Conservation (phyloP, 2,797 vertebrate species). For the Rhynchotus rufescens region DNA sequence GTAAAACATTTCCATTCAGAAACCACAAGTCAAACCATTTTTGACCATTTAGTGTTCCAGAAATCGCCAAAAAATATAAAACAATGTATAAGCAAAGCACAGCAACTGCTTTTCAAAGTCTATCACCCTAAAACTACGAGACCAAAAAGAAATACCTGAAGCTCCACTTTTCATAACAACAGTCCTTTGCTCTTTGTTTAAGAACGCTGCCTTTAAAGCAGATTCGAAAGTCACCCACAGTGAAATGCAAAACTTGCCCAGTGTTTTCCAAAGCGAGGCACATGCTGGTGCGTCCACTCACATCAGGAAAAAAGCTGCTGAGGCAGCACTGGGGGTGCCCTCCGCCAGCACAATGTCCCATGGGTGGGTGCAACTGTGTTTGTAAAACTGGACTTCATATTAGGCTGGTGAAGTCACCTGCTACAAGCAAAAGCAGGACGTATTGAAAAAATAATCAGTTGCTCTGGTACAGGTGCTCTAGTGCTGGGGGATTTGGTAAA, state of each 20-base stretch:
- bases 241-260: not conserved
- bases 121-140: not conserved
- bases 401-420: not conserved
- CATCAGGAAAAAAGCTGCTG: slow-evolving; percentile 7
- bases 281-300: not conserved
- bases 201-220: not conserved
- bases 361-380: not conserved
- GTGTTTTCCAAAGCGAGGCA: not conserved
- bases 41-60: not conserved
- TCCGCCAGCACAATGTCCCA: not conserved
- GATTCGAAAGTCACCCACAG: not conserved
- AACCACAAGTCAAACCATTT: not conserved
- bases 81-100: accelerated
- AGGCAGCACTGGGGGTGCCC: not conserved
- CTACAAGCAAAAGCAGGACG: not conserved
- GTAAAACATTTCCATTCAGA: not conserved
- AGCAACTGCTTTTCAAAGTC: not conserved
- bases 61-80: not conserved
- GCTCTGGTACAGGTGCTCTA: not conserved
- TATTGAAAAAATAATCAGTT: not conserved
- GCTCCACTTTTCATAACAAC: not conserved
- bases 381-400: not conserved
- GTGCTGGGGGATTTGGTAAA: not conserved
- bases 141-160: not conserved
- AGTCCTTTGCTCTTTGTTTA: not conserved